Percentiles rank a stretch among this genome's conserved stretches.
Evolutionary conservation across 2,113 vertebrate genomes (phyloP).

Genomic region (Protobothrops mucrosquamatus): DNA sequence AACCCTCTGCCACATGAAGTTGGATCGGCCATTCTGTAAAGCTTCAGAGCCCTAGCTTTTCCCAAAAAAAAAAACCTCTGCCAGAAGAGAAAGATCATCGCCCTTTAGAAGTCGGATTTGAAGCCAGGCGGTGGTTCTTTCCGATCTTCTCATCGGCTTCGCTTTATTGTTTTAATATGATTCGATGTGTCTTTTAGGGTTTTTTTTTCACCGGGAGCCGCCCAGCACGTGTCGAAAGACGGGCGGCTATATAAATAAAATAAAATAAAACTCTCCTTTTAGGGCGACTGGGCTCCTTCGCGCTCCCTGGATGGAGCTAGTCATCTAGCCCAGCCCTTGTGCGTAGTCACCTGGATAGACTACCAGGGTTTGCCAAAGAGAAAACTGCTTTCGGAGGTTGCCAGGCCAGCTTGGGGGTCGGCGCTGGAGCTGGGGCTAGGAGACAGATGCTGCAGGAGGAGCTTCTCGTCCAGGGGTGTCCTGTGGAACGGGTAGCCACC

Average conservation of each 20-base stretch:
- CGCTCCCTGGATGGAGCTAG: background rate
- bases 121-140: background rate
- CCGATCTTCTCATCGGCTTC: background rate
- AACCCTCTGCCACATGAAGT: background rate
- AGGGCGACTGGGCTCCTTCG: fast-evolving
- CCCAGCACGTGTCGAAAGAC: background rate
- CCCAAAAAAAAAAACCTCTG: background rate
- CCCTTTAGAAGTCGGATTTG: background rate
- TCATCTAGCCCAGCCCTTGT: background rate
- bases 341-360: background rate
- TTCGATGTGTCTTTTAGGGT: background rate
- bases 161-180: no score
- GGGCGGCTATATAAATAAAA: background rate
- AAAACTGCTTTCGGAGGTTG: background rate
- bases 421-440: background rate
- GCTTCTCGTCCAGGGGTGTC: slow-evolving; percentile 18
- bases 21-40: fast-evolving
- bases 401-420: background rate
- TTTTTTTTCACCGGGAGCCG: background rate
- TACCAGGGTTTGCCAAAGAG: slow-evolving; percentile 37
- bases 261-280: background rate
- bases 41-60: background rate
- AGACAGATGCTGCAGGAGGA: background rate
- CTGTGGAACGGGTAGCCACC: background rate
- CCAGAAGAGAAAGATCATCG: background rate